Conservation (phyloP, 1,140 invertebrate species). For the Bombus consobrinus region DNA sequence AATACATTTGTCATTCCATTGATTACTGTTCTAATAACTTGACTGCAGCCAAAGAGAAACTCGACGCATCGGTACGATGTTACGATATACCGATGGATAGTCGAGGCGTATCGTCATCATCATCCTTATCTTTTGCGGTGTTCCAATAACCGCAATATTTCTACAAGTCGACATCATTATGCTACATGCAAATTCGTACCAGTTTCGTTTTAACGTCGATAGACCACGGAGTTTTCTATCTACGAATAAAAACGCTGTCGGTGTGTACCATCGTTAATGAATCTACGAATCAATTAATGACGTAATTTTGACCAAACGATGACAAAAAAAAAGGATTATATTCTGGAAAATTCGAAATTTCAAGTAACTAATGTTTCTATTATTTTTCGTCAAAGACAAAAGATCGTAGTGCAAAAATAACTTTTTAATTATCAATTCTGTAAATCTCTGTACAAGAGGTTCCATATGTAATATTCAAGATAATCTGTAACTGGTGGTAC, state of each 20-base stretch:
- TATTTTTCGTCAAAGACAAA: neutral
- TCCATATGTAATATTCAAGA: no score
- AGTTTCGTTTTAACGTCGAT: neutral
- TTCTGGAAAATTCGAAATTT: no score
- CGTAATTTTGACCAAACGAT: no score
- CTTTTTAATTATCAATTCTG: neutral
- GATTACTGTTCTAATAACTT: slow-evolving; percentile 1
- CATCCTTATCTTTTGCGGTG: slow-evolving; percentile 19
- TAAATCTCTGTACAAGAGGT: no score
- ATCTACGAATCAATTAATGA: neutral
- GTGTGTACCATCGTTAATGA: neutral
- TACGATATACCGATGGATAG: slow-evolving; percentile 8
- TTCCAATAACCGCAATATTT: slow-evolving; percentile 38
- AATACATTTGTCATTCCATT: neutral
- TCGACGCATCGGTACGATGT: neutral
- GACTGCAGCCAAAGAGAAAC: slow-evolving; percentile 22
- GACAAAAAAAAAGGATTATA: no score
- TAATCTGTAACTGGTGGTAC: no score
- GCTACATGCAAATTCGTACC: slow-evolving; percentile 1
- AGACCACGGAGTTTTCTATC: neutral
- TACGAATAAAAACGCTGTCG: no score
- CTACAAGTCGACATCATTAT: neutral
- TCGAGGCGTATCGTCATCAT: slow-evolving; percentile 19
- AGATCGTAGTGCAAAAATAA: no score
- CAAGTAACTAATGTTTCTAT: no score